Conservation (phyloP, 2,888 invertebrate species). For the Thecophora atra region DNA sequence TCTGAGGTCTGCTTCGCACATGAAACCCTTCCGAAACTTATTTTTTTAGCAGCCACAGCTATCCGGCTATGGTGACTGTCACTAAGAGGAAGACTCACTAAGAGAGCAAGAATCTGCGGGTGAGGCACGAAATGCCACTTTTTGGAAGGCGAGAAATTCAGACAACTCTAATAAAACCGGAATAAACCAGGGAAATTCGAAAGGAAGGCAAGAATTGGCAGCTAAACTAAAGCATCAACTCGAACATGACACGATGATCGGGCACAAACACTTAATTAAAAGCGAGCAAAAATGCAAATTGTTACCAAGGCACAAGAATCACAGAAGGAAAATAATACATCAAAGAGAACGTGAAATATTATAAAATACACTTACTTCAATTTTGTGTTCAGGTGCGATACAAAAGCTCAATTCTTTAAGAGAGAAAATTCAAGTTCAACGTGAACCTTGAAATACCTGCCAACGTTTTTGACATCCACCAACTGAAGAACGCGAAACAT, state of each 20-base stretch:
- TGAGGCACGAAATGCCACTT: not conserved
- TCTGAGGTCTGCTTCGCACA: too few relatives aligned
- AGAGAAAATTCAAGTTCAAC: constrained; percentile 34
- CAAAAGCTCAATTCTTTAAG: not conserved
- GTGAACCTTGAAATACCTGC: constrained; percentile 35
- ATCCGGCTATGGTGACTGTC: not conserved
- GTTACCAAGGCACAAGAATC: not conserved
- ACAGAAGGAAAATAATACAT: not conserved
- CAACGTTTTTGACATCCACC: not conserved
- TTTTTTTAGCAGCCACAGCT: too few relatives aligned
- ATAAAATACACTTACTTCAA: not conserved
- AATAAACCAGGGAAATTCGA: not conserved
- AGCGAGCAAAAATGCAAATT: not conserved
- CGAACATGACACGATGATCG: constrained; percentile 1
- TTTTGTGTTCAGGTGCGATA: not conserved
- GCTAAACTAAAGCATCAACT: constrained; percentile 27
- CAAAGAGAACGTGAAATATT: not conserved
- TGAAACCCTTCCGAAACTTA: too few relatives aligned
- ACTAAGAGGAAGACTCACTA: not conserved
- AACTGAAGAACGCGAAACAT: not conserved
- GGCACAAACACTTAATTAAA: not conserved
- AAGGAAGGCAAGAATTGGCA: constrained; percentile 17
- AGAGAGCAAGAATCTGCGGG: not conserved
- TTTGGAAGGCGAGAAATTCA: not conserved
- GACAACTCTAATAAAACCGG: constrained; percentile 2